Evolutionary conservation across 2,113 vertebrate genomes (phyloP).

Genomic region (Psephotus haematonotus): DNA sequence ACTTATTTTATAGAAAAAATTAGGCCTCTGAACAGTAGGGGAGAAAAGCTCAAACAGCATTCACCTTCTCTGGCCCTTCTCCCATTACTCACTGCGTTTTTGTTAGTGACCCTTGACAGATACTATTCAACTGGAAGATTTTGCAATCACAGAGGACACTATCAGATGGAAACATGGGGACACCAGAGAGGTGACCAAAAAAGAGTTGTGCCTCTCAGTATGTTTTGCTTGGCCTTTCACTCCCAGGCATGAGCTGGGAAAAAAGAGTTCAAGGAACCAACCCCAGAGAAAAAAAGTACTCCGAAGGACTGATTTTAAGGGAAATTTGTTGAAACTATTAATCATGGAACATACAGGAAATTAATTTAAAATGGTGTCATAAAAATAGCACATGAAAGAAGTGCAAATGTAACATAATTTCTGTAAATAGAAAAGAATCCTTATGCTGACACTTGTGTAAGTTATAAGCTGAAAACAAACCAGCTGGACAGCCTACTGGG

Average conservation of each 20-base stretch:
- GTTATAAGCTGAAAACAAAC: not conserved
- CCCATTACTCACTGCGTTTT: not conserved
- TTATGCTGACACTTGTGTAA: not conserved
- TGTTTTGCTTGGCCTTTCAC: not conserved
- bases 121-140: not conserved
- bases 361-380: conserved; percentile 19
- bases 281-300: not conserved
- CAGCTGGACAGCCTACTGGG: not conserved
- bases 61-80: not conserved
- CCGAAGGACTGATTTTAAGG: not conserved
- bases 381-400: conserved; percentile 35
- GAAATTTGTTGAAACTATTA: not conserved
- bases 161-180: not conserved
- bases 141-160: not conserved
- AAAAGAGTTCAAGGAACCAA: not conserved
- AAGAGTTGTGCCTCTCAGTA: not conserved
- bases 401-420: not conserved
- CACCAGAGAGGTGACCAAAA: not conserved
- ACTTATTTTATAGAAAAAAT: not conserved
- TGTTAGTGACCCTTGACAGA: not conserved
- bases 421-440: not conserved
- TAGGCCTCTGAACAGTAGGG: not conserved
- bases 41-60: not conserved
- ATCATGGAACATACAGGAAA: conserved; percentile 25
- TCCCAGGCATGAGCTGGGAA: not conserved